Conservation (phyloP, 1,140 invertebrate genomes). For the Proctacanthus coquilletti region DNA sequence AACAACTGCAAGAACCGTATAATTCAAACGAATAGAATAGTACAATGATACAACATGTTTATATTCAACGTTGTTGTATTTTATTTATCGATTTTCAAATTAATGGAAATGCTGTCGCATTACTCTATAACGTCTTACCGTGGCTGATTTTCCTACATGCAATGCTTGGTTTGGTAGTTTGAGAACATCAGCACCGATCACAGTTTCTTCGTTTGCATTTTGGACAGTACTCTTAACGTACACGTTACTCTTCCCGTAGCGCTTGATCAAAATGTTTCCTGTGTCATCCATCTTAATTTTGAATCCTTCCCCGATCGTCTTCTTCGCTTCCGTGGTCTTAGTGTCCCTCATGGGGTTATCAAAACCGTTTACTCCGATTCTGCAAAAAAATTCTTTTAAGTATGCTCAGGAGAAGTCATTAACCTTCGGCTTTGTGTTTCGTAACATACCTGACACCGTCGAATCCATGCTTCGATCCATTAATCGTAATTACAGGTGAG, state of each 20-base stretch:
- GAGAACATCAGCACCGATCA: conserved; percentile 72
- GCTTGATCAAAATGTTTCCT: conserved; percentile 84
- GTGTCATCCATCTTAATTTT: conserved; percentile 93
- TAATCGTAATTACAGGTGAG: conserved; percentile 83
- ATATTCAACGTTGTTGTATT: too few relatives aligned
- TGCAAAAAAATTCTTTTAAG: conserved; percentile 32
- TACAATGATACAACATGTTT: too few relatives aligned
- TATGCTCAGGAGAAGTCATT: not conserved
- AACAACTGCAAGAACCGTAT: too few relatives aligned
- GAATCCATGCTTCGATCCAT: conserved; percentile 87
- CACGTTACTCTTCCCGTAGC: conserved; percentile 80
- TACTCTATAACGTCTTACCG: conserved; percentile 49
- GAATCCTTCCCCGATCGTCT: conserved; percentile 82
- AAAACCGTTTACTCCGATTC: conserved; percentile 82
- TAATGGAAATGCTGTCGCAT: not conserved
- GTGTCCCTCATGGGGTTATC: conserved; percentile 86
- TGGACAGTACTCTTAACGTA: conserved; percentile 69
- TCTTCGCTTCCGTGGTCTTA: conserved; percentile 80
- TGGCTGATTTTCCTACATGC: conserved; percentile 77
- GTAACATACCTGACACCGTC: conserved; percentile 73
- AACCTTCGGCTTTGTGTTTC: not conserved
- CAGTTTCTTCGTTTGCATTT: conserved; percentile 65
- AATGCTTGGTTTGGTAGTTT: conserved; percentile 72
- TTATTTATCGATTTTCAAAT: too few relatives aligned
- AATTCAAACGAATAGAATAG: too few relatives aligned